These are phyloP conservation scores for Glyptemys insculpta DNA, from an alignment of 2,797 vertebrate genomes.

Conservation along the genomic window DNA sequence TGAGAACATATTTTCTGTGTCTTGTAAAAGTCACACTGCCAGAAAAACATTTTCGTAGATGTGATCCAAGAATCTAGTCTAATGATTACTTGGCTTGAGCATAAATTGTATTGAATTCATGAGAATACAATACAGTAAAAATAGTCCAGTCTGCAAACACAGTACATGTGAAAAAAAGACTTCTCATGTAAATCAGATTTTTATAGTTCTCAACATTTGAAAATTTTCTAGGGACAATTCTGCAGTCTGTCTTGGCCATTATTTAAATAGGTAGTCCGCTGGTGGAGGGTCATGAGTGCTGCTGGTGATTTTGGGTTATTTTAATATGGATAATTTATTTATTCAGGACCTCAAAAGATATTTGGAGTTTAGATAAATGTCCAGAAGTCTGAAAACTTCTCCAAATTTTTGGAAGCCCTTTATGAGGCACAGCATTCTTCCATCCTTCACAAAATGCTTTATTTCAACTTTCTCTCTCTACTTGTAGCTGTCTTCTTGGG, in stretches of 20 bases:
- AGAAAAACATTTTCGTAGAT: constrained; percentile 9
- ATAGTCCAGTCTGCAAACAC: not conserved
- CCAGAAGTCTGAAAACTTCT: not conserved
- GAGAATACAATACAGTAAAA: not conserved
- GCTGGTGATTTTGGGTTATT: not conserved
- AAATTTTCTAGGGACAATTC: not conserved
- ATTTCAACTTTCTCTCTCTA: not conserved
- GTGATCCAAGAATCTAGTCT: constrained; percentile 8
- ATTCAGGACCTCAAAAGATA: not conserved
- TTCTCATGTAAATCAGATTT: not conserved
- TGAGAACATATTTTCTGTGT: constrained; percentile 1
- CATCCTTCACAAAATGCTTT: not conserved
- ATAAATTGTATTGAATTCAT: not conserved
- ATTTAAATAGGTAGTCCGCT: not conserved
- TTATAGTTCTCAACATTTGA: not conserved
- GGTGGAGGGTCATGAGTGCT: not conserved
- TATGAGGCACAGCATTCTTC: not conserved
- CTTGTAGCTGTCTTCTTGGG: not conserved
- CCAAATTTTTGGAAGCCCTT: not conserved
- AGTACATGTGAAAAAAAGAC: not conserved
- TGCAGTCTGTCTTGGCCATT: not conserved
- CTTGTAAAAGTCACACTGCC: constrained; percentile 14
- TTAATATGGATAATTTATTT: not conserved
- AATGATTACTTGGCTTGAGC: not conserved
- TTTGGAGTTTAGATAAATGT: not conserved